Evolutionary conservation across 2,113 vertebrate genomes (phyloP), one percentile per base, ranked within the genome.

Genomic region (Vulpes ferrilata): DNA sequence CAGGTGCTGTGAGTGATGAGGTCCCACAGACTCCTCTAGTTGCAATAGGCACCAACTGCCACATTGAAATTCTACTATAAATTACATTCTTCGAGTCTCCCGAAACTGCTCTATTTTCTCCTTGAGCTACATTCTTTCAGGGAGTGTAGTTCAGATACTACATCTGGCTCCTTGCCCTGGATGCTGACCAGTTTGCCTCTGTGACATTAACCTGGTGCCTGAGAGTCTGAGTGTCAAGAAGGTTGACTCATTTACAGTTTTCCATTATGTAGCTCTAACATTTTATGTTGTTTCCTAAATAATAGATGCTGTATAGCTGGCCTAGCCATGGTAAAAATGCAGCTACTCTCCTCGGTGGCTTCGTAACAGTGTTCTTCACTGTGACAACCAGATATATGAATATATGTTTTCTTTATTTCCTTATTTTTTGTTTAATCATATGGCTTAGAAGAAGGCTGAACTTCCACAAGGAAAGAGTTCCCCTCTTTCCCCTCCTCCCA

Each of bases 231-330:
- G 71, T 69, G 5, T 96, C 96, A 97, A 97, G 92, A 88, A 98
- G 84, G 92, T 97, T 97, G 97, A 96, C 97, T 90, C 97, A 84
- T 98, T 98, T 97, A 89, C 97, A 98, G 98, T 96, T 95, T 96
- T 97, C 97, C 94, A 98, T 98, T 98, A 98, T 98, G 97, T 86
- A n/a, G 43, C 60, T 97, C 97, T 95, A 98, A 91, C 35, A 67
- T 97, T 98, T 94, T 93, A 97, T 94, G 73, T 95, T 93, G 83
- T 92, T 97, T 95, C 48, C 83, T 97, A 95, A 97, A 97, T 97
- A 98, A 97, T 93, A 92, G 64, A 97, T 97, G 94, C 51, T 8
- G 25, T 7, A 10, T 11, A 82, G 51, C 59, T 84, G 88, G 30
- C 69, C 73, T 69, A 73, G 15, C 71, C 48, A 30, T 43, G 76